These are phyloP conservation scores for Eleutherodactylus coqui DNA, from an alignment of 2,797 vertebrate genomes.

Conservation along the genomic window DNA sequence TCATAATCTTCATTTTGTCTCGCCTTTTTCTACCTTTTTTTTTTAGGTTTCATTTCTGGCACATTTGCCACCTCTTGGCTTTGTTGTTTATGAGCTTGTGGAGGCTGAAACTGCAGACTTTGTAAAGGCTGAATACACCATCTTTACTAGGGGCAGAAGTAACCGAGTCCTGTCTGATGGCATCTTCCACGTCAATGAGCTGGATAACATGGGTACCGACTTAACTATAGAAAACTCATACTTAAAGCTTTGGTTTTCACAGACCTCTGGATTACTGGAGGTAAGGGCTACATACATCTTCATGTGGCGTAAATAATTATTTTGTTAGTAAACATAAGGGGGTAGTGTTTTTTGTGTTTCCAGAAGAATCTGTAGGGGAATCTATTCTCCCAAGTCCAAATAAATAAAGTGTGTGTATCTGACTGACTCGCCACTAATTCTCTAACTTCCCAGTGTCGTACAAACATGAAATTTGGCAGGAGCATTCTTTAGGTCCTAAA, in stretches of 20 bases:
- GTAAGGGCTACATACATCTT: slow-evolving; percentile 69
- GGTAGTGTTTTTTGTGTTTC: too few relatives aligned
- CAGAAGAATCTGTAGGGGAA: too few relatives aligned
- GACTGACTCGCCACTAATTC: too few relatives aligned
- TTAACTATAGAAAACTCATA: slow-evolving; percentile 84
- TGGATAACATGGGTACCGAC: slow-evolving; percentile 69
- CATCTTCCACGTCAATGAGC: slow-evolving; percentile 79
- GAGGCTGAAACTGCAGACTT: slow-evolving; percentile 74
- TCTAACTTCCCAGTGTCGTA: too few relatives aligned
- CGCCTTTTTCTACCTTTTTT: slow-evolving; percentile 28
- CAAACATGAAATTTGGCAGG: too few relatives aligned
- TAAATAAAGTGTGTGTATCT: too few relatives aligned
- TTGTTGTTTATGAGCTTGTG: slow-evolving; percentile 82
- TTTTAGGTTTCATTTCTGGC: slow-evolving; percentile 86
- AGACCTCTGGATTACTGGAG: slow-evolving; percentile 83
- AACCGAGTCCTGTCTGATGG: slow-evolving; percentile 63
- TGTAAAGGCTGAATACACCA: slow-evolving; percentile 75
- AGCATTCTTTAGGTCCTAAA: too few relatives aligned
- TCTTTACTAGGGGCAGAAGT: slow-evolving; percentile 71
- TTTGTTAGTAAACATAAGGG: not conserved
- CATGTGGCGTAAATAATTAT: too few relatives aligned
- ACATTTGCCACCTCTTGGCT: slow-evolving; percentile 81
- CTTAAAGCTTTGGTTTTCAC: slow-evolving; percentile 81
- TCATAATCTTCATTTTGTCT: not conserved
- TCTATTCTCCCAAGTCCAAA: too few relatives aligned